These are phyloP conservation scores for Lasioglossum zephyrum DNA, from an alignment of 2,888 invertebrate species.

Conservation along the genomic window DNA sequence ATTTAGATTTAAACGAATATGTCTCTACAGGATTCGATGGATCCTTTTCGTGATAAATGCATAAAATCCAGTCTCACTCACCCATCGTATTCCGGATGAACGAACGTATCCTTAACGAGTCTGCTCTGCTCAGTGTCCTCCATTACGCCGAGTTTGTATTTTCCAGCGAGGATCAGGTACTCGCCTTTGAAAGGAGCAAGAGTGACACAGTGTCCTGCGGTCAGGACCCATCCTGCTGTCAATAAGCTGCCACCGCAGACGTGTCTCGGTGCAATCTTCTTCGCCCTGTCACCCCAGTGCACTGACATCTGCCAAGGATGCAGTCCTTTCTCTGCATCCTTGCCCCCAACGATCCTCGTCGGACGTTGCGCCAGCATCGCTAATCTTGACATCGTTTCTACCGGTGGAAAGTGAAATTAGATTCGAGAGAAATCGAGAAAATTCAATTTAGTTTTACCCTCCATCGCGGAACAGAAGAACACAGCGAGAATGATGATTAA, in stretches of 20 bases:
- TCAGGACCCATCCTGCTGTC: conserved; percentile 84
- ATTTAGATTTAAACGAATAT: too few relatives aligned
- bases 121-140: conserved; percentile 78
- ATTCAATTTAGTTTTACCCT: conserved; percentile 31
- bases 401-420: conserved; percentile 12
- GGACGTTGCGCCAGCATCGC: conserved; percentile 74
- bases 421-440: not conserved
- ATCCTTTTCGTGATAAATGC: too few relatives aligned
- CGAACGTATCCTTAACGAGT: conserved; percentile 69
- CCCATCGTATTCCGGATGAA: conserved; percentile 78
- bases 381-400: conserved; percentile 43
- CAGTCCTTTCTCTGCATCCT: conserved; percentile 81
- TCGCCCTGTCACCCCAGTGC: conserved; percentile 77
- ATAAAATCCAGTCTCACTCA: conserved; percentile 42
- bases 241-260: conserved; percentile 85
- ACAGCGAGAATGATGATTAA: not conserved
- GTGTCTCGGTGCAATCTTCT: conserved; percentile 79
- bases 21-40: too few relatives aligned
- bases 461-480: not conserved
- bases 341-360: conserved; percentile 78
- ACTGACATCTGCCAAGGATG: conserved; percentile 85
- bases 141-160: conserved; percentile 70
- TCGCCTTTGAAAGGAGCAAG: conserved; percentile 70
- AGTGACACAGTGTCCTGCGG: conserved; percentile 84
- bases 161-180: conserved; percentile 75